Evolutionary conservation across 2,888 invertebrate species (phyloP), one percentile per base, ranked within the genome.

Genomic region (Trachelus tabidus): DNA sequence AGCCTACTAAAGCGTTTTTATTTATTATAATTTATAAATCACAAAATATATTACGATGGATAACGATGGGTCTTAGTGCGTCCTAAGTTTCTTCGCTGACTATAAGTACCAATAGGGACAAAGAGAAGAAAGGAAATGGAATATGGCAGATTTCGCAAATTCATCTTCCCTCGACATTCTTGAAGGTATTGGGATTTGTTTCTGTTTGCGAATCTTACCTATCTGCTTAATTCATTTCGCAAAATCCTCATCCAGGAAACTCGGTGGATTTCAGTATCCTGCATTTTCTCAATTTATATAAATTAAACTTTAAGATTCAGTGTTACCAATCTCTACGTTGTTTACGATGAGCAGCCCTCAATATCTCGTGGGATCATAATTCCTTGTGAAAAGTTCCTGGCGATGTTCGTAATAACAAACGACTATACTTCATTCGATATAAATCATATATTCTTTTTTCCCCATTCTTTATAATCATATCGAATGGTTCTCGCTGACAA

Each of bases 141-240:
- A 37, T 34, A 77, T 78, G 77, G 56, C 77, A 71, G 79, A 75
- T 79, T 79, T 75, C 75, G 77, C 69, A 78, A 80, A 80, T 83
- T 71, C 76, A 33, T 74, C 74, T 74, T 23, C n/a, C 74, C 74
- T 56, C 80, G 76, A 81, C 83, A 85, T 85, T 74, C 35, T 12
- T 12, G 23, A 68, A 79, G 77, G 82, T 84, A 86, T 86, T 81
- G 85, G 81, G 82, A 87, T 86, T 85, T 83, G 79, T 80, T 79
- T 83, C 80, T 84, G 83, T 85, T 85, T 84, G 82, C 81, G 77
- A 75, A 79, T 79, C 81, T 81, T 82, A 81, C 80, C 81, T 76
- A 77, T 79, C 80, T 73, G 80, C 78, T 82, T 86, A 85, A 85
- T 87, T 86, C 83, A 85, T 84, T 86, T 84, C 78, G 75, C 76